phyloP scores from a whole-genome alignment of 1,140 invertebrate genomes.

The Bombyx mandarina region DNA sequence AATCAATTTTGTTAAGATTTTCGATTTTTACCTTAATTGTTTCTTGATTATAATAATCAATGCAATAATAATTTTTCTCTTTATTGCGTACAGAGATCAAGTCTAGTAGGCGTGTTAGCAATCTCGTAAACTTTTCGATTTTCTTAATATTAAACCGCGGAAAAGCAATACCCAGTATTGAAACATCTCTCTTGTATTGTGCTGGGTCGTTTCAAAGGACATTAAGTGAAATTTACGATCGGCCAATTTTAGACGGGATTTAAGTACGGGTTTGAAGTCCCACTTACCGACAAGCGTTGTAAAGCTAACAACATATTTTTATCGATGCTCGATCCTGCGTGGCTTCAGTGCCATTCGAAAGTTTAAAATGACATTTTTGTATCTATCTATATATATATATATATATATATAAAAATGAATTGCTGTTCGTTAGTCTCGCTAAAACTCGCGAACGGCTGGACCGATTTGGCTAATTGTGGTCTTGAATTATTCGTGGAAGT shows the following conservation, averaged over 20 bases:
- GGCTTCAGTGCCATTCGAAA: not conserved
- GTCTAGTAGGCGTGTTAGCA: slow-evolving; percentile 11
- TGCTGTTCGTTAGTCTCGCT: no score
- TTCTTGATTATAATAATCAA: no score
- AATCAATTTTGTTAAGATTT: no score
- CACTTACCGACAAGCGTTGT: slow-evolving; percentile 7
- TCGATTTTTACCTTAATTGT: no score
- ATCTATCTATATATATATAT: no score
- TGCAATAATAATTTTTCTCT: no score
- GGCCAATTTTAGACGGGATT: slow-evolving; percentile 31
- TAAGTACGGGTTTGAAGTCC: slow-evolving; percentile 23
- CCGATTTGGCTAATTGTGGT: no score
- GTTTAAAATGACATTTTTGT: not conserved
- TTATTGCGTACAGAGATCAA: not conserved
- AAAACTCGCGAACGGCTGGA: no score
- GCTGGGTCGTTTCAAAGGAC: slow-evolving; percentile 25
- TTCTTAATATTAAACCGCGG: slow-evolving; percentile 16
- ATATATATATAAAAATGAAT: no score
- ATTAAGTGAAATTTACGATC: slow-evolving; percentile 29
- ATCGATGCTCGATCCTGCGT: not conserved
- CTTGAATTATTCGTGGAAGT: no score
- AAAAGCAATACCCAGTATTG: slow-evolving; percentile 13
- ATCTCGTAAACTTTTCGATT: slow-evolving; percentile 16
- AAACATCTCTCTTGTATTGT: slow-evolving; percentile 23
- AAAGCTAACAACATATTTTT: slow-evolving; percentile 6